Conservation (phyloP, 2,888 invertebrate species). For the Meiosimyza platycephala region DNA sequence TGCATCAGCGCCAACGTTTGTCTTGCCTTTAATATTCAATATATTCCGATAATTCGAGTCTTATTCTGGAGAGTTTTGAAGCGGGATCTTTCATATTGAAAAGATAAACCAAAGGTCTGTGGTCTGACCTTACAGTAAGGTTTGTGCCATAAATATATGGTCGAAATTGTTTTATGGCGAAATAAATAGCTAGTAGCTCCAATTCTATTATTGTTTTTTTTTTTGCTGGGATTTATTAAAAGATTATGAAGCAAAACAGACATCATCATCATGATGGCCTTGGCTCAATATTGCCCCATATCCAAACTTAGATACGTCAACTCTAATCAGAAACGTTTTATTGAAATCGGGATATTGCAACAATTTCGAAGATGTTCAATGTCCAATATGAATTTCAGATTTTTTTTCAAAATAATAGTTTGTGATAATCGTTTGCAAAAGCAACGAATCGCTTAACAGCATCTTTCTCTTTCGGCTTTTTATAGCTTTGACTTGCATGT, state of each 20-base stretch:
- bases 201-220: slow-evolving; percentile 8
- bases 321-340: slow-evolving; percentile 35
- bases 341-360: slow-evolving; percentile 29
- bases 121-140: neutral
- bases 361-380: slow-evolving; percentile 17
- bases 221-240: slow-evolving; percentile 16
- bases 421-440: slow-evolving; percentile 15
- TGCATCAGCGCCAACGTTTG: slow-evolving; percentile 31
- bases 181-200: neutral
- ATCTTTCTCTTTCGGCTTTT: slow-evolving; percentile 16
- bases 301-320: slow-evolving; percentile 40
- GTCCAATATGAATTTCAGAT: slow-evolving; percentile 37
- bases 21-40: too few species aligned
- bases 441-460: slow-evolving; percentile 34
- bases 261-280: neutral
- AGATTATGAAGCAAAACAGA: slow-evolving; percentile 15
- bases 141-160: neutral
- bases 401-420: too few species aligned
- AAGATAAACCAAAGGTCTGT: too few species aligned
- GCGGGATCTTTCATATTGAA: too few species aligned
- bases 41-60: too few species aligned
- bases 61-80: too few species aligned
- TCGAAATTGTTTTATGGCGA: neutral
- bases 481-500: slow-evolving; percentile 29
- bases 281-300: slow-evolving; percentile 26